Percentiles rank a stretch among this genome's conserved stretches.
phyloP scores from a whole-genome alignment of 2,113 vertebrate species.

The Pluvianellus socialis region DNA sequence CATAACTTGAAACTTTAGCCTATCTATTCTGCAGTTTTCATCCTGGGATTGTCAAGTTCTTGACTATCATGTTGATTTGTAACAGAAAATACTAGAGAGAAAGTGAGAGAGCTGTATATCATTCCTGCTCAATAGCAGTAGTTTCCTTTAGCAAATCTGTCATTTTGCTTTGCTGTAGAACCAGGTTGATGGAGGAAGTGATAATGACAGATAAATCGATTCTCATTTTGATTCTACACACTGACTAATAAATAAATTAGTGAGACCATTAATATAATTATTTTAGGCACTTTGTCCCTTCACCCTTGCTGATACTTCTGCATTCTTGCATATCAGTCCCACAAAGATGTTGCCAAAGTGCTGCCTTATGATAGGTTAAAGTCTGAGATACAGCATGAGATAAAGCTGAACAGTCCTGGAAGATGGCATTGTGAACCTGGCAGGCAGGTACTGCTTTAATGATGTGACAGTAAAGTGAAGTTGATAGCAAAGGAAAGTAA shows the following conservation, averaged over 20 bases:
- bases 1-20: neutral
- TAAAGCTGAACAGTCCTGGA: neutral
- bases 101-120: neutral
- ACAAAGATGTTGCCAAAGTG: neutral
- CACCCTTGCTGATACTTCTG: neutral
- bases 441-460: neutral
- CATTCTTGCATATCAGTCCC: neutral
- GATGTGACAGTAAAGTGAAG: neutral
- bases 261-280: neutral
- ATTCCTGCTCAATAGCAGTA: neutral
- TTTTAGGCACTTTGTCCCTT: neutral
- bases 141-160: neutral
- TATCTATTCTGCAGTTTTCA: neutral
- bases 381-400: neutral
- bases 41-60: neutral
- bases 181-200: neutral
- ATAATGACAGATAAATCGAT: neutral
- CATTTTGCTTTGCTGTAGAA: neutral
- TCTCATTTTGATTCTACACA: neutral
- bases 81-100: neutral
- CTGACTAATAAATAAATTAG: conserved; percentile 4
- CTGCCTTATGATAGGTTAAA: neutral
- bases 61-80: neutral
- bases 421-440: neutral
- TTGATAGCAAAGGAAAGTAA: neutral